Percentiles rank a stretch among this genome's conserved stretches.
Conservation (phyloP, 2,113 vertebrate species). For the Picathartes gymnocephalus region DNA sequence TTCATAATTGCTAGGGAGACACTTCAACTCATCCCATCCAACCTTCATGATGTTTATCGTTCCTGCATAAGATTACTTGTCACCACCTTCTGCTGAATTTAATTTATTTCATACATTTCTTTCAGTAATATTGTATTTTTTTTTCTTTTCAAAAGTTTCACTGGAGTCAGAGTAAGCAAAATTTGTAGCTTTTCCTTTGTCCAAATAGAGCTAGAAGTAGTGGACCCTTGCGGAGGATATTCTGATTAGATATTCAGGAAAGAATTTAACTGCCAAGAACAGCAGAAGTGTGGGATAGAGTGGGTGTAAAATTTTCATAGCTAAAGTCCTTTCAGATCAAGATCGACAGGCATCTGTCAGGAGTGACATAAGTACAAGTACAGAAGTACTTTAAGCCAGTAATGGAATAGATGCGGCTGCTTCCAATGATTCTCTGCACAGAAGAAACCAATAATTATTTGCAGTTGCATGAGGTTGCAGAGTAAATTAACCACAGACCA, state of each 20-base stretch:
- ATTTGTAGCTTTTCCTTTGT: not conserved
- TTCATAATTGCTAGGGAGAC: not conserved
- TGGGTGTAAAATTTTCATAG: constrained; percentile 37
- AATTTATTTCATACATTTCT: not conserved
- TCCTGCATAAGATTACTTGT: not conserved
- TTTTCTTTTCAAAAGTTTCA: not conserved
- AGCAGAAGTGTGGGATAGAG: constrained; percentile 59
- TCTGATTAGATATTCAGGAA: constrained; percentile 36
- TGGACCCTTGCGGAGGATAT: constrained; percentile 21
- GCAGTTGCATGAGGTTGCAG: not conserved
- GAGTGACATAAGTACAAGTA: constrained; percentile 11
- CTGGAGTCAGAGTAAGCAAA: not conserved
- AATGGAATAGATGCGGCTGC: not conserved
- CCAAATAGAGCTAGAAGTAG: not conserved
- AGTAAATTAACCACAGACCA: not conserved
- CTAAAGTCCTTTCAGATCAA: constrained; percentile 47
- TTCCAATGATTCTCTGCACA: not conserved
- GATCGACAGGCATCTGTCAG: constrained; percentile 48
- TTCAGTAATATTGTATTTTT: not conserved
- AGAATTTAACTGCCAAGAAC: constrained; percentile 27
- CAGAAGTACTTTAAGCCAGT: not conserved
- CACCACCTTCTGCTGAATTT: not conserved
- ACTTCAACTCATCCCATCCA: not conserved
- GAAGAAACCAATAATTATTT: not conserved
- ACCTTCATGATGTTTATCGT: not conserved